A percentile compares a stretch with the other conserved stretches of the same genome.
Evolutionary conservation across 2,113 vertebrate species (phyloP).

Genomic region (Eulemur rufifrons): DNA sequence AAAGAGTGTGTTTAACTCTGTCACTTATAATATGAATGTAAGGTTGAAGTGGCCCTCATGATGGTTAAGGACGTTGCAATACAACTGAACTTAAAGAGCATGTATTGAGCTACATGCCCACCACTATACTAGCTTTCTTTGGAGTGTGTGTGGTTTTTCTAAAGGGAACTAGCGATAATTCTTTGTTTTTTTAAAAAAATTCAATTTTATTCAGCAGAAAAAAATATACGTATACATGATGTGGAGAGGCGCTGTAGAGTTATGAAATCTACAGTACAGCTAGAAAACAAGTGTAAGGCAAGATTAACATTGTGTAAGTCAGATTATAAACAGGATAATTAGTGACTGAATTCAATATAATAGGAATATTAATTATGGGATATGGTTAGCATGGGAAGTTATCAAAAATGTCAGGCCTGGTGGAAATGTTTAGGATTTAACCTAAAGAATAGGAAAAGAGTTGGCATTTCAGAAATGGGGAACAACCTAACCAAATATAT

Average conservation of each 20-base stretch:
- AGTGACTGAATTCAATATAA: not conserved
- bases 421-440: not conserved
- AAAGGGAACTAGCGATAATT: not conserved
- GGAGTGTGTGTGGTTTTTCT: not conserved
- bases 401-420: not conserved
- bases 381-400: not conserved
- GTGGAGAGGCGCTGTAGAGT: not conserved
- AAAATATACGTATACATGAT: not conserved
- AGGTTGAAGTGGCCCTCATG: not conserved
- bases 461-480: slow-evolving; percentile 18
- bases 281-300: not conserved
- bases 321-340: not conserved
- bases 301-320: not conserved
- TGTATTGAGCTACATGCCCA: not conserved
- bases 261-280: not conserved
- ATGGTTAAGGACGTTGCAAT: not conserved
- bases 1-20: not conserved
- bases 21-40: not conserved
- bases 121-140: not conserved
- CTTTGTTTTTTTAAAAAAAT: not conserved
- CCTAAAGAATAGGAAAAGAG: not conserved
- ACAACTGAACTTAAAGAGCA: not conserved
- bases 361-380: not conserved
- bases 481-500: not conserved
- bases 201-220: not conserved